These are phyloP conservation scores for Fulmarus glacialis DNA, from an alignment of 2,113 vertebrate species.

Conservation along the genomic window DNA sequence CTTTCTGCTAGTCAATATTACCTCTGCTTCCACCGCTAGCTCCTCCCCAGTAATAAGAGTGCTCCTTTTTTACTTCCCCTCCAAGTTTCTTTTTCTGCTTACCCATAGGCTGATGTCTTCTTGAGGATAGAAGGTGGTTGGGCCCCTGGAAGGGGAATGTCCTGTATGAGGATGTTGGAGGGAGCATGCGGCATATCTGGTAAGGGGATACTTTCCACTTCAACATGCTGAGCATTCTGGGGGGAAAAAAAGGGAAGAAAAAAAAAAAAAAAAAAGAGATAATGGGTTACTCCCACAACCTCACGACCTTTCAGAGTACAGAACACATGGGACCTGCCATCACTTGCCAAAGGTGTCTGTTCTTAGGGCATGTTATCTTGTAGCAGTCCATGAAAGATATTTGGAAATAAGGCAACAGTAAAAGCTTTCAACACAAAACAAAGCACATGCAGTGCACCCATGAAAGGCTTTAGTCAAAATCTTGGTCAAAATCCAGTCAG, in stretches of 20 bases:
- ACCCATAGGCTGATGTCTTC: conserved; percentile 92
- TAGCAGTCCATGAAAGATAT: not conserved
- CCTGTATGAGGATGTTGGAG: conserved; percentile 96
- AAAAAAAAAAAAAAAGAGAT: not conserved
- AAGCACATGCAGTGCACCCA: not conserved
- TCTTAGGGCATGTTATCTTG: not conserved
- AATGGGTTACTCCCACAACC: not conserved
- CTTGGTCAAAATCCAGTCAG: not conserved
- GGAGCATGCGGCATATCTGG: conserved; percentile 98
- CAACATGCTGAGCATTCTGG: conserved; percentile 96
- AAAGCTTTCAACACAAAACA: not conserved
- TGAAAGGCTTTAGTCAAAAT: not conserved
- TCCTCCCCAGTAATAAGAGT: not conserved
- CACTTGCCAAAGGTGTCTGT: not conserved
- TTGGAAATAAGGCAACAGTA: not conserved
- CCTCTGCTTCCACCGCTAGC: not conserved
- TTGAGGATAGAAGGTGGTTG: conserved; percentile 98
- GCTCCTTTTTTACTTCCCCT: not conserved
- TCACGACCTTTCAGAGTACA: not conserved
- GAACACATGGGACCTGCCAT: not conserved
- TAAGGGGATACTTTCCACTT: conserved; percentile 97
- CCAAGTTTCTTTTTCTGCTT: not conserved
- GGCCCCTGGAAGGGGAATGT: conserved; percentile 96
- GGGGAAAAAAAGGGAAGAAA: too few species aligned
- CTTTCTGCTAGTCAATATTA: not conserved